Conservation (phyloP, 2,113 vertebrate genomes). For the Vulpes lagopus region DNA sequence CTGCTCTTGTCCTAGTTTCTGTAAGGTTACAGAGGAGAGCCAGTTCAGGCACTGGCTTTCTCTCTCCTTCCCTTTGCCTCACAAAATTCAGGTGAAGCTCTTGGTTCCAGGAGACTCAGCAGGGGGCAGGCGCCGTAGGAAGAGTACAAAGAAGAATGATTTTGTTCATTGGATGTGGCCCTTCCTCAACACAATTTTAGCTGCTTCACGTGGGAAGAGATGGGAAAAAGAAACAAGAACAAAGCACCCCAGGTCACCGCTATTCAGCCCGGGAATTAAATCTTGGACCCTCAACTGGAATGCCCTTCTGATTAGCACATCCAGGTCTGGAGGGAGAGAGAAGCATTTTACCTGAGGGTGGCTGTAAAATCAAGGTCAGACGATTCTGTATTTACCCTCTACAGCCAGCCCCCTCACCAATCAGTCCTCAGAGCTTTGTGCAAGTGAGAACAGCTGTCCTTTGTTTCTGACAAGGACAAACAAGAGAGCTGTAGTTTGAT, state of each 20-base stretch:
- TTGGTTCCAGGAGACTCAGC: background rate
- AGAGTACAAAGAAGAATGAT: background rate
- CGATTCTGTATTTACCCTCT: background rate
- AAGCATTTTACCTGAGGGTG: constrained; percentile 21
- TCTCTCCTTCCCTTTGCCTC: background rate
- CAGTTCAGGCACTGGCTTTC: background rate
- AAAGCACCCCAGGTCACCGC: too few species aligned
- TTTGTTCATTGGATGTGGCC: background rate
- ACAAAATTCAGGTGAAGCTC: background rate
- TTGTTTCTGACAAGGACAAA: constrained; percentile 34
- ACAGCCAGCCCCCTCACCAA: background rate
- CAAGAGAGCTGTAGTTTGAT: background rate
- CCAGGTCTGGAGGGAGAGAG: background rate
- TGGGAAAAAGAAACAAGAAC: background rate
- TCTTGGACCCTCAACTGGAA: background rate
- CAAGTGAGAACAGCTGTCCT: background rate
- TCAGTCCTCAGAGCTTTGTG: background rate
- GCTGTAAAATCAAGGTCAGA: constrained; percentile 43
- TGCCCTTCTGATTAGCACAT: background rate
- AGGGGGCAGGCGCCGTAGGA: background rate
- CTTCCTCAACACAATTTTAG: background rate
- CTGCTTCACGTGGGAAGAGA: background rate
- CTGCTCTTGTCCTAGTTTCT: background rate
- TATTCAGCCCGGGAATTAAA: background rate
- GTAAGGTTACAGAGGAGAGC: background rate